Evolutionary conservation across 2,888 invertebrate genomes (phyloP).

Genomic region (Liodrosophila aerea): DNA sequence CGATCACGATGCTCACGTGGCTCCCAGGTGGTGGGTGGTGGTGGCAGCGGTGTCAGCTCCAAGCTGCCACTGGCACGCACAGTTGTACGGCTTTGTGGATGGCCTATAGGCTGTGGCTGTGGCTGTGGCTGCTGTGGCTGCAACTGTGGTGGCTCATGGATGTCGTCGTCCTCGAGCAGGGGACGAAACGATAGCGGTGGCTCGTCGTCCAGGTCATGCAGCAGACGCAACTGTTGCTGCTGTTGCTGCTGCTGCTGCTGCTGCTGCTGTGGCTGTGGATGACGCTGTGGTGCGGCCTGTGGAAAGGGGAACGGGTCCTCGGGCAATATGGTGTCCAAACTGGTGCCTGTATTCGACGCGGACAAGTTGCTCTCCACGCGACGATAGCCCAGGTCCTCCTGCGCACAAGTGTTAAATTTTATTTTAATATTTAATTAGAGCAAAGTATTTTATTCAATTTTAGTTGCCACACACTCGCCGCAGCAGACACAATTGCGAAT

Average conservation of each 20-base stretch:
- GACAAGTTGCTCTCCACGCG: constrained; percentile 84
- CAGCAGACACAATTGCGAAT: constrained; percentile 45
- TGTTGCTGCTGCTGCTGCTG: constrained; percentile 44
- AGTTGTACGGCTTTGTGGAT: too few relatives aligned
- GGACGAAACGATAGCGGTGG: constrained; percentile 78
- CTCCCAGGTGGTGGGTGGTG: constrained; percentile 78
- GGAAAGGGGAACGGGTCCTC: constrained; percentile 81
- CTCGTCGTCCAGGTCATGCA: constrained; percentile 68
- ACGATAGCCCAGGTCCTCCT: constrained; percentile 81
- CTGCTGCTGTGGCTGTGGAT: constrained; percentile 47
- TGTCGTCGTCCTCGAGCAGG: constrained; percentile 61
- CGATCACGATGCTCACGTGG: constrained; percentile 73
- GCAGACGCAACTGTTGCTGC: constrained; percentile 51
- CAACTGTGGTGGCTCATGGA: constrained; percentile 54
- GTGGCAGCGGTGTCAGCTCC: constrained; percentile 77
- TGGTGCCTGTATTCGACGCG: constrained; percentile 85
- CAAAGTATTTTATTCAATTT: not conserved
- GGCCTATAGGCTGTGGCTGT: constrained; percentile 25
- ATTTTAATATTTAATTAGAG: not conserved
- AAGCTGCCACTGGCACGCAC: constrained; percentile 66
- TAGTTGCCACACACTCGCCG: constrained; percentile 10
- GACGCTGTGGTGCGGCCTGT: constrained; percentile 56
- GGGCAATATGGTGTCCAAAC: constrained; percentile 83
- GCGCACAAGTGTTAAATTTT: constrained; percentile 4
- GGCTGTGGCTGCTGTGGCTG: constrained; percentile 56